Percentiles rank a stretch among this genome's conserved stretches.
These are phyloP conservation scores for Amaurobius ferox DNA, from an alignment of 2,888 invertebrate species.

Conservation along the genomic window DNA sequence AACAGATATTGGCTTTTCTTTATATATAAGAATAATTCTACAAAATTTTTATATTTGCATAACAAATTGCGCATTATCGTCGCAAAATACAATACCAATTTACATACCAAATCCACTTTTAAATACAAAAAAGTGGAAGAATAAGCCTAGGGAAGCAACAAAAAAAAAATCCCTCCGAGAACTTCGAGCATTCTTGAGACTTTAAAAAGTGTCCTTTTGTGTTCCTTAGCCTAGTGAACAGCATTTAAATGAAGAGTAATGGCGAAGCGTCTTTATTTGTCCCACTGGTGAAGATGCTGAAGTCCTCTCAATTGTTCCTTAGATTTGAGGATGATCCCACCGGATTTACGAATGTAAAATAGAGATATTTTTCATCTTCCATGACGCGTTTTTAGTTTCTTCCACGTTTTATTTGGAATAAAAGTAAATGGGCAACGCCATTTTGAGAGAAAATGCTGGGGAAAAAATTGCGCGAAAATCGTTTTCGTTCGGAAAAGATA, in stretches of 20 bases:
- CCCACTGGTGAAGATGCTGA: slow-evolving; percentile 40
- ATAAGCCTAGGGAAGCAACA: neutral
- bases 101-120: neutral
- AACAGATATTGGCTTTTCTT: too few species aligned
- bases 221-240: slow-evolving; percentile 21
- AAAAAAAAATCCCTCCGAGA: neutral
- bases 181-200: neutral
- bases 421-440: neutral
- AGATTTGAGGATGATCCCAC: slow-evolving; percentile 31
- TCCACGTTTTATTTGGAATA: neutral
- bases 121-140: neutral
- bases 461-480: too few species aligned
- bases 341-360: slow-evolving; percentile 33
- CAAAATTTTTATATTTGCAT: too few species aligned
- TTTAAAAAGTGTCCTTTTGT: slow-evolving; percentile 9
- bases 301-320: slow-evolving; percentile 39
- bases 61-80: too few species aligned
- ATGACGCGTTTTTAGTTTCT: neutral
- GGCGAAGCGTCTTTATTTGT: slow-evolving; percentile 55
- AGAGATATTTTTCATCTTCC: slow-evolving; percentile 1
- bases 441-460: neutral
- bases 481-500: too few species aligned
- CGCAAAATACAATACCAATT: neutral
- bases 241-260: slow-evolving; percentile 68
- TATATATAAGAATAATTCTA: too few species aligned